Evolutionary conservation across 2,888 invertebrate species (phyloP).

Genomic region (Mamestra brassicae): DNA sequence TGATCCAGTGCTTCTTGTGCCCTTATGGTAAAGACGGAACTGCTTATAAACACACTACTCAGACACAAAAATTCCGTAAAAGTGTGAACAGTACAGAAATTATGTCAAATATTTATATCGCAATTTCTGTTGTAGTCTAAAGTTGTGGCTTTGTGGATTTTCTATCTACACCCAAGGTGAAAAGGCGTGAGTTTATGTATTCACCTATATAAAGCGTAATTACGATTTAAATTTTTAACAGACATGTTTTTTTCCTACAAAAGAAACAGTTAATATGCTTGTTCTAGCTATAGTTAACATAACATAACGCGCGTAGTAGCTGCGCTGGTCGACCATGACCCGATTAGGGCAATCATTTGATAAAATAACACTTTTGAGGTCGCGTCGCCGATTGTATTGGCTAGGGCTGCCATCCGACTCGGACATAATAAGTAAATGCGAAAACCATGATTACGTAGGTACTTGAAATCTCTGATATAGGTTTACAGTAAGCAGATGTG

Average conservation of each 20-base stretch:
- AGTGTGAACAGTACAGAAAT: no score
- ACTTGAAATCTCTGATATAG: neutral
- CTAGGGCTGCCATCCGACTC: neutral
- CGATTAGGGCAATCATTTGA: slow-evolving; percentile 49
- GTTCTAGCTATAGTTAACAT: neutral
- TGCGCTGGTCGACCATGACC: slow-evolving; percentile 51
- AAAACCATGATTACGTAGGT: neutral
- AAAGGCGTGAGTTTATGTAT: no score
- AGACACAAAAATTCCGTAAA: no score
- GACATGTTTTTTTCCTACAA: neutral
- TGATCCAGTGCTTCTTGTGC: no score
- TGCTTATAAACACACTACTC: no score
- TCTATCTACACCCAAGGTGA: no score
- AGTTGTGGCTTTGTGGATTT: no score
- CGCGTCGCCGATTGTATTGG: slow-evolving; percentile 7
- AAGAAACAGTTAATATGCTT: slow-evolving; percentile 1
- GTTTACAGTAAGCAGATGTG: neutral
- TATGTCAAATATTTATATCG: no score
- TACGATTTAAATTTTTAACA: neutral
- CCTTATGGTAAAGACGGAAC: no score
- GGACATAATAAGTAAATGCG: neutral
- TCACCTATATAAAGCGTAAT: no score
- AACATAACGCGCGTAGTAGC: slow-evolving; percentile 7
- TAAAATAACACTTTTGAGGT: slow-evolving; percentile 35
- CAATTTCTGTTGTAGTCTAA: no score